Evolutionary conservation across 2,888 invertebrate genomes (phyloP).

Genomic region (Sminthurinus aureus): DNA sequence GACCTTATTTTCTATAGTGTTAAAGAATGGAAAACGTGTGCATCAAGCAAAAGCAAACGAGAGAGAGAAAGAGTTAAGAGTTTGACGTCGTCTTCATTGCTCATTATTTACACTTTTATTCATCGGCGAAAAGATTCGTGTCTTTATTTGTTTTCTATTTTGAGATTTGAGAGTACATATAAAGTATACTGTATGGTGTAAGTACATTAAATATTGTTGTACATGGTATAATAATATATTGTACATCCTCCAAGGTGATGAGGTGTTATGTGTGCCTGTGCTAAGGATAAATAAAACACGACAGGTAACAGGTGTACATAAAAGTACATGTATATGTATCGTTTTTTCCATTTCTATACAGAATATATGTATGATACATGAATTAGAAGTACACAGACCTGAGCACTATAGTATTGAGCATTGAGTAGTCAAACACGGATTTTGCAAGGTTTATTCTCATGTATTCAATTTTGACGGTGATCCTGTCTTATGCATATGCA

Average conservation of each 20-base stretch:
- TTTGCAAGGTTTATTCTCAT: background rate
- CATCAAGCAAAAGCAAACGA: background rate
- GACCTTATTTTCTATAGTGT: no score
- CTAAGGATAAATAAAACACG: background rate
- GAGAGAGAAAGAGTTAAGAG: no score
- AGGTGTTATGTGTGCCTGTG: background rate
- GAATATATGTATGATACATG: no score
- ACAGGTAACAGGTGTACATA: background rate
- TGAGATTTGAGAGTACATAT: background rate
- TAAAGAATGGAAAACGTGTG: background rate
- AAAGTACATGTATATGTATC: background rate
- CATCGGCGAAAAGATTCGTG: slow-evolving; percentile 7
- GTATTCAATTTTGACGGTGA: background rate
- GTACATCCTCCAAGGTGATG: background rate
- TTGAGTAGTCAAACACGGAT: background rate
- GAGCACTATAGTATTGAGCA: background rate
- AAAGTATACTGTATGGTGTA: background rate
- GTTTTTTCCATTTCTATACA: background rate
- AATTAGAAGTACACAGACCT: background rate
- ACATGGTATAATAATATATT: no score
- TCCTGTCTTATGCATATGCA: background rate
- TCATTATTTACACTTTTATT: slow-evolving; percentile 20
- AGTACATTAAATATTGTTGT: no score
- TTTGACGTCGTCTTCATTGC: background rate
- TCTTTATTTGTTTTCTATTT: slow-evolving; percentile 22